phyloP scores from a whole-genome alignment of 2,888 invertebrate genomes.

The Syrista parreyssii region DNA sequence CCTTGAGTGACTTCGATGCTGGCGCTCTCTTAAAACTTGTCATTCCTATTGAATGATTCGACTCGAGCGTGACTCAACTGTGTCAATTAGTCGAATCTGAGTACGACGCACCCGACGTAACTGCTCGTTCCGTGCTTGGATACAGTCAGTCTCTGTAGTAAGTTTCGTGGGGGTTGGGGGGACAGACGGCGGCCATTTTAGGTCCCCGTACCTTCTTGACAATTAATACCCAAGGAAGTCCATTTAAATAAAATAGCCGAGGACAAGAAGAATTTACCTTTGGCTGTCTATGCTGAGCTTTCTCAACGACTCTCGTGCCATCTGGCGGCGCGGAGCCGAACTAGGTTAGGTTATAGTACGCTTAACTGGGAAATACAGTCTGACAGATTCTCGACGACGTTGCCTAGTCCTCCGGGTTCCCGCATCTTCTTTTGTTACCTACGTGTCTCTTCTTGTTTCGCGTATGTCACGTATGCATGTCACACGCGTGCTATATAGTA shows the following conservation, averaged over 20 bases:
- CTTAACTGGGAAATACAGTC: not conserved
- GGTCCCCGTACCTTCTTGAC: too few relatives aligned
- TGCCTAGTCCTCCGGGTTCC: not conserved
- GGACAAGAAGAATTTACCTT: too few relatives aligned
- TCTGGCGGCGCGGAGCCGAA: not conserved
- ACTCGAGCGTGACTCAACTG: not conserved
- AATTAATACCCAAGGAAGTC: too few relatives aligned
- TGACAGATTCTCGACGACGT: constrained; percentile 20
- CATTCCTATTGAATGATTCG: not conserved
- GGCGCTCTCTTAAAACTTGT: not conserved
- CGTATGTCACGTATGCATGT: not conserved
- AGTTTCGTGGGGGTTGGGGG: too few relatives aligned
- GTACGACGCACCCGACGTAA: not conserved
- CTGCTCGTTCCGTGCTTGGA: too few relatives aligned
- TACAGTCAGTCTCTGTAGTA: too few relatives aligned
- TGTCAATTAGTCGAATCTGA: not conserved
- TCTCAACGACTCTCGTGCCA: too few relatives aligned
- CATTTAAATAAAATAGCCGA: too few relatives aligned
- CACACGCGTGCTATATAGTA: not conserved
- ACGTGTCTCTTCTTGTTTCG: not conserved
- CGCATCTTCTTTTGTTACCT: not conserved
- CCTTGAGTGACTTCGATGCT: not conserved
- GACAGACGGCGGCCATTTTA: not conserved
- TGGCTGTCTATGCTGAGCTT: too few relatives aligned
- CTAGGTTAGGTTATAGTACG: not conserved